phyloP scores from a whole-genome alignment of 2,113 vertebrate species.

The Corythoichthys intestinalis region DNA sequence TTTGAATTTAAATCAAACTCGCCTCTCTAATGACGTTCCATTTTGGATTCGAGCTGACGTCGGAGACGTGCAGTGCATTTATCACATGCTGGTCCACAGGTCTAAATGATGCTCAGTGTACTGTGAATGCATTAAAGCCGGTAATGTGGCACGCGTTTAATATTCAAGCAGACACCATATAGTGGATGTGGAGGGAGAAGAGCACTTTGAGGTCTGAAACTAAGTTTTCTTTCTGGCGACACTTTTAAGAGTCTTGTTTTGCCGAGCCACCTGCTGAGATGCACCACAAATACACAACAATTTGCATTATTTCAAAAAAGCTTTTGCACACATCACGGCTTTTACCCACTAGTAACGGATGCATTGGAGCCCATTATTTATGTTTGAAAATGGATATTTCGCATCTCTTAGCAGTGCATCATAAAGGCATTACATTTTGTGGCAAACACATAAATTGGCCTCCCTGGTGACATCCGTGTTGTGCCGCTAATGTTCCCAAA shows the following conservation, averaged over 20 bases:
- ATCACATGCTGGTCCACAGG: slow-evolving; percentile 33
- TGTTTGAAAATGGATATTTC: slow-evolving; percentile 77
- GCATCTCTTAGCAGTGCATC: slow-evolving; percentile 78
- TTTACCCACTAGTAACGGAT: slow-evolving; percentile 61
- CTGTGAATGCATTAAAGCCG: slow-evolving; percentile 23
- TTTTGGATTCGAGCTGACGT: slow-evolving; percentile 57
- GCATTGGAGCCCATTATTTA: slow-evolving; percentile 70
- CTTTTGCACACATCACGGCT: slow-evolving; percentile 31
- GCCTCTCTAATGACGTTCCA: slow-evolving; percentile 65
- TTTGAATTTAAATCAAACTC: slow-evolving; percentile 70
- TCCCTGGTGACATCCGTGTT: slow-evolving; percentile 93
- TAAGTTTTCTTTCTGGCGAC: slow-evolving; percentile 16
- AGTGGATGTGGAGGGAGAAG: background rate
- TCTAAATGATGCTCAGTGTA: slow-evolving; percentile 24
- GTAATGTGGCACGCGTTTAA: slow-evolving; percentile 19
- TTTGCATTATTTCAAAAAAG: slow-evolving; percentile 51
- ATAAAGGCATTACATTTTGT: slow-evolving; percentile 83
- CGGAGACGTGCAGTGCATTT: slow-evolving; percentile 49
- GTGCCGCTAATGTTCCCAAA: slow-evolving; percentile 95
- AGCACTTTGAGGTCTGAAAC: slow-evolving; percentile 9
- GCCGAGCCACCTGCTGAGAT: slow-evolving; percentile 50
- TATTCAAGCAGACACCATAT: slow-evolving; percentile 13
- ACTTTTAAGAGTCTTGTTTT: slow-evolving; percentile 32
- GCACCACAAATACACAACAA: slow-evolving; percentile 48
- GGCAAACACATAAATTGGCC: slow-evolving; percentile 95